Evolutionary conservation across 2,888 invertebrate genomes (phyloP), one percentile per base, ranked within the genome.

Genomic region (Andricus quercusramuli): DNA sequence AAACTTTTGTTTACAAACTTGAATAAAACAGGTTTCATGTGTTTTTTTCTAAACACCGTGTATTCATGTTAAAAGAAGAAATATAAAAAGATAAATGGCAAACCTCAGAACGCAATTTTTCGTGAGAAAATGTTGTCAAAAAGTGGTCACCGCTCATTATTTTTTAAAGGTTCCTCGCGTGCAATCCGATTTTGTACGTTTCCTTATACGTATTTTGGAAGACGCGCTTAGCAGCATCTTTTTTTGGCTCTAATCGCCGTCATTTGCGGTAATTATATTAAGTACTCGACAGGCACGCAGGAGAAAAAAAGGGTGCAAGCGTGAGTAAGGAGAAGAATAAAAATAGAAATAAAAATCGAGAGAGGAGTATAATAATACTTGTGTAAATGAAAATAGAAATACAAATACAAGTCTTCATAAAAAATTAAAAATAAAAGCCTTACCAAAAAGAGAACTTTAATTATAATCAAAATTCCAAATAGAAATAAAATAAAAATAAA

Each of bases 211-310:
- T 65, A 11, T 65, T 65, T 32, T 32, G 65, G 37, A 65, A 65
- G 32, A 37, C 32, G 65, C 65, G 20, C 37, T 65, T 6, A 65
- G 65, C 37, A 65, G 65, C 5, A 29, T 32, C 65, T 65, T 65
- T 65, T 65, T 65, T 65, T 20, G 65, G 56, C 17, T 20, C 9
- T 65, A 65, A 65, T 65, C 65, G 20, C 32, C 65, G 65, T 65
- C 65, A 65, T 65, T 65, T 67, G n/a, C 6, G 37, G n/a, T 67
- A 41, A 67, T 67, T 67, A 41, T 41, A 67, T 41, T 67, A 67
- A 67, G 66, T 37, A 67, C 37, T 67, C 67, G 37, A 41, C 9
- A 67, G 37, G 41, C 41, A 67, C 66, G 41, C 37, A 62, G 62
- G 66, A 41, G 32, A 11, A 41, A 67, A 66, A 67, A 67, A 37